Percentiles rank a stretch among this genome's conserved stretches.
These are phyloP conservation scores for Prionailurus viverrinus DNA, from an alignment of 2,113 vertebrate species.

Conservation along the genomic window DNA sequence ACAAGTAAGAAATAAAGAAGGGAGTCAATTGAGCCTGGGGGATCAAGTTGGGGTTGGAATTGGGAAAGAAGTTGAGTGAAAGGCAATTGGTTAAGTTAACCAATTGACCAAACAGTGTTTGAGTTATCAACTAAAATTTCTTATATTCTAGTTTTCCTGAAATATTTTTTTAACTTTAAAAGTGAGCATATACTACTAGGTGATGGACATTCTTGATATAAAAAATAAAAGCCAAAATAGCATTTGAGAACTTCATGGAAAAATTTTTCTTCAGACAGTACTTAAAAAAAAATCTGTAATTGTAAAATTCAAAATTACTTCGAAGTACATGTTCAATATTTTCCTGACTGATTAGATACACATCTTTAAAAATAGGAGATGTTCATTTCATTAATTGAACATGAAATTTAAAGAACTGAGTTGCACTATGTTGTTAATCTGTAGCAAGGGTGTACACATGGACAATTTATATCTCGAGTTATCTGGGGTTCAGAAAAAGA, in stretches of 20 bases:
- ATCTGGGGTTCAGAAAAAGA: background rate
- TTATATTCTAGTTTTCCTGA: background rate
- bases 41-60: background rate
- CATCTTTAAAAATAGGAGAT: background rate
- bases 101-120: background rate
- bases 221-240: background rate
- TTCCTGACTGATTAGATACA: background rate
- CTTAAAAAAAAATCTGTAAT: background rate
- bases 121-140: background rate
- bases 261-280: background rate
- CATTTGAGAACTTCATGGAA: background rate
- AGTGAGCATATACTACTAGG: background rate
- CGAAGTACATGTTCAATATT: background rate
- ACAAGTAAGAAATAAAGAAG: background rate
- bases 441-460: background rate
- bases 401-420: background rate
- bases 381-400: background rate
- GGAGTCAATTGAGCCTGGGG: background rate
- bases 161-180: background rate
- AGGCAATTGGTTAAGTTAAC: background rate
- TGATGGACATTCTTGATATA: background rate
- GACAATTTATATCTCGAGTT: slow-evolving; percentile 46
- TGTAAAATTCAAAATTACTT: background rate
- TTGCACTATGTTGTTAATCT: background rate
- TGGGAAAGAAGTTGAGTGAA: background rate